These are phyloP conservation scores for Leptopilina drosophilae DNA, from an alignment of 2,888 invertebrate species.

Conservation along the genomic window DNA sequence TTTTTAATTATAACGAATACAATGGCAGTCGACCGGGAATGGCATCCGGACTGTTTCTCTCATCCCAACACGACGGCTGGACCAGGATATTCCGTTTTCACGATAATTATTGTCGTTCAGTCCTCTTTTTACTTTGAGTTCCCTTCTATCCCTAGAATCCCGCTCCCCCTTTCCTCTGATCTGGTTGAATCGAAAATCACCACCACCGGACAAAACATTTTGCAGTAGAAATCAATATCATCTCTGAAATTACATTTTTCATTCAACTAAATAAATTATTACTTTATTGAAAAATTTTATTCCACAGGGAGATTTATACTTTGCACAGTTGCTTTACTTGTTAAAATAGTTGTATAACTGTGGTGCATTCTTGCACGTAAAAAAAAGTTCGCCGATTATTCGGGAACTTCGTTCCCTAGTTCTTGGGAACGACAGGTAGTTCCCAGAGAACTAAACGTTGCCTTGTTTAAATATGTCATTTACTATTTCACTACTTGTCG, in stretches of 20 bases:
- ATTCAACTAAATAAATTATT: background rate
- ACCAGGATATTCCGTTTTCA: constrained; percentile 74
- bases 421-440: too few species aligned
- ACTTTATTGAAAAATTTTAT: background rate
- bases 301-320: background rate
- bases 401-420: too few species aligned
- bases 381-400: too few species aligned
- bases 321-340: too few species aligned
- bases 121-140: constrained; percentile 53
- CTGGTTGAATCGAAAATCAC: constrained; percentile 40
- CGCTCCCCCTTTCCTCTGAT: constrained; percentile 50
- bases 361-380: too few species aligned
- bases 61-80: constrained; percentile 63
- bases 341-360: too few species aligned
- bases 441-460: too few species aligned
- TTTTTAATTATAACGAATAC: constrained; percentile 77
- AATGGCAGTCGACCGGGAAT: constrained; percentile 73
- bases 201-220: constrained; percentile 27
- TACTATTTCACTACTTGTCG: too few species aligned
- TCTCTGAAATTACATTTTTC: constrained; percentile 14
- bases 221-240: constrained; percentile 20
- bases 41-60: constrained; percentile 70
- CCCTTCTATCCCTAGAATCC: constrained; percentile 42
- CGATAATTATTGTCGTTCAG: constrained; percentile 75
- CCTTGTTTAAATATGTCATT: too few species aligned